A percentile compares a stretch with the other conserved stretches of the same genome.
Evolutionary conservation across 2,113 vertebrate genomes (phyloP).

Genomic region (Micronycteris hirsuta): DNA sequence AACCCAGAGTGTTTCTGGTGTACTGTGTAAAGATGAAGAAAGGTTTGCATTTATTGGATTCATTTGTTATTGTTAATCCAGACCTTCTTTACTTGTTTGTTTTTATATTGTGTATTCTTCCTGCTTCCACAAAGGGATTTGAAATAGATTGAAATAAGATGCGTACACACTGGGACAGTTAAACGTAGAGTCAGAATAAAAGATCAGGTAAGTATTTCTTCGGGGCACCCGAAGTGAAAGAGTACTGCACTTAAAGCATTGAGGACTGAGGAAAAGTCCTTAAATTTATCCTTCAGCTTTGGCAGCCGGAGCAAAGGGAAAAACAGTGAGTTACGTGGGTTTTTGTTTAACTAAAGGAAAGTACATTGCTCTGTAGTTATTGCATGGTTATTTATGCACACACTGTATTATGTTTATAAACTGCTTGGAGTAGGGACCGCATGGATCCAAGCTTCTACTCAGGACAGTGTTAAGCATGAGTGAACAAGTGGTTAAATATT

Average conservation of each 20-base stretch:
- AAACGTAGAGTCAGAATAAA: not conserved
- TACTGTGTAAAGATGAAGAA: conserved; percentile 7
- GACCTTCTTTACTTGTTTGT: not conserved
- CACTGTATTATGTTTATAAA: not conserved
- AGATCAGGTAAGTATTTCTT: not conserved
- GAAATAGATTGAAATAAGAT: not conserved
- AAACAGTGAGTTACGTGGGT: not conserved
- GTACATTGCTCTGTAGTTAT: not conserved
- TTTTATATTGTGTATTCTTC: conserved; percentile 3
- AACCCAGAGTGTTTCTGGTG: not conserved
- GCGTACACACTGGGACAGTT: not conserved
- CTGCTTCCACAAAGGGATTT: conserved; percentile 24
- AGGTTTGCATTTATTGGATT: not conserved
- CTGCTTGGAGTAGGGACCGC: not conserved
- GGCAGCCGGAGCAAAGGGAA: conserved; percentile 8
- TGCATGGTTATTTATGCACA: not conserved
- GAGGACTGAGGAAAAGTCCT: not conserved
- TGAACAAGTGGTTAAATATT: not conserved
- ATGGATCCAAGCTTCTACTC: not conserved
- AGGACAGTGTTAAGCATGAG: not conserved
- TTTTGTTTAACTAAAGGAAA: conserved; percentile 27
- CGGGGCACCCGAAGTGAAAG: not conserved
- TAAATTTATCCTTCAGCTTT: not conserved
- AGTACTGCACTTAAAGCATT: not conserved
- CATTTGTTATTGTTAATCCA: conserved; percentile 24